These are phyloP conservation scores for Cyclophora albipunctata DNA, from an alignment of 2,888 invertebrate species.

Conservation along the genomic window DNA sequence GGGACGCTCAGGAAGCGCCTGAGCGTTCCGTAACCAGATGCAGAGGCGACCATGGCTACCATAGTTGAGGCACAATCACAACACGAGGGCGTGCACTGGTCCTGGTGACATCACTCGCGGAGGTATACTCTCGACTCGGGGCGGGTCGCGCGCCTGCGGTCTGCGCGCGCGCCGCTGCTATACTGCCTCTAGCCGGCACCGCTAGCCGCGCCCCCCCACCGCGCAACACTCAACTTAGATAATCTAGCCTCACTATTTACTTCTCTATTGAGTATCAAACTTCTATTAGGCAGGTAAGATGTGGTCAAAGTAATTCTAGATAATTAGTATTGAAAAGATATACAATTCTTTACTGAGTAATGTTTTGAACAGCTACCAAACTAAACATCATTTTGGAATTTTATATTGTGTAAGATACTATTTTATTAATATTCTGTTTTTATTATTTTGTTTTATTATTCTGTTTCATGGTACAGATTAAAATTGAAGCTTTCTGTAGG, in stretches of 20 bases:
- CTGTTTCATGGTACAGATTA: too few species aligned
- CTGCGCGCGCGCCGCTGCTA: slow-evolving; percentile 31
- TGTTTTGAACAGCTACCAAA: too few species aligned
- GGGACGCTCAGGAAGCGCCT: slow-evolving; percentile 69
- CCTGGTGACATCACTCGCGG: slow-evolving; percentile 58
- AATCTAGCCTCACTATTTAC: slow-evolving; percentile 33
- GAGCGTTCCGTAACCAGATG: slow-evolving; percentile 69
- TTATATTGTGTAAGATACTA: too few species aligned
- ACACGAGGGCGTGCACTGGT: slow-evolving; percentile 41
- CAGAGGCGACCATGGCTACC: slow-evolving; percentile 72
- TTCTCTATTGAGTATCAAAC: slow-evolving; percentile 13
- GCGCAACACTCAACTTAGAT: slow-evolving; percentile 34
- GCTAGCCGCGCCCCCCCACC: slow-evolving; percentile 29
- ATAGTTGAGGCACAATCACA: slow-evolving; percentile 53
- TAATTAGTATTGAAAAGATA: too few species aligned
- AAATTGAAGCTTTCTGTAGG: too few species aligned
- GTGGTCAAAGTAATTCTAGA: too few species aligned
- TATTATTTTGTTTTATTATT: too few species aligned
- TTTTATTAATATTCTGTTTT: too few species aligned
- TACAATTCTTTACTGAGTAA: too few species aligned
- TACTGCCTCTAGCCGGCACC: slow-evolving; percentile 33
- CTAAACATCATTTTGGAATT: too few species aligned
- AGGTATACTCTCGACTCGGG: slow-evolving; percentile 21
- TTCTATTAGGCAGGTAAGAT: too few species aligned
- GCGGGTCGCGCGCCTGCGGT: slow-evolving; percentile 54